A percentile compares a stretch with the other conserved stretches of the same genome.
These are phyloP conservation scores for Mechanitis messenoides DNA, from an alignment of 2,888 invertebrate genomes.

Conservation along the genomic window DNA sequence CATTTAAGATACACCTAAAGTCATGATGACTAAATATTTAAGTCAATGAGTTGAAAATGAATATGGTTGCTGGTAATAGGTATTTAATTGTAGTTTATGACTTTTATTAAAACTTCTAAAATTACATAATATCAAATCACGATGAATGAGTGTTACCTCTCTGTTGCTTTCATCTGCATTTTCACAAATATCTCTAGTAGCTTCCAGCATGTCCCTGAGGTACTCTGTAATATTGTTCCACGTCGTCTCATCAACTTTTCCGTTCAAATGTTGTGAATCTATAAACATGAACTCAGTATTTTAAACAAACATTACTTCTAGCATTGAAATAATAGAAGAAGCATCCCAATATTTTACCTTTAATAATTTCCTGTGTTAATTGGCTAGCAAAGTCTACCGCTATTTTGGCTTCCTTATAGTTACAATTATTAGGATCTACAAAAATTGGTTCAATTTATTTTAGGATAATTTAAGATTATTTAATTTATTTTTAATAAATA, in stretches of 20 bases:
- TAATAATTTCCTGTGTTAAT: slow-evolving; percentile 44
- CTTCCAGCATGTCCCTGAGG: slow-evolving; percentile 17
- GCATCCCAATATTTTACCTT: slow-evolving; percentile 36
- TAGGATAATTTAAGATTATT: background rate
- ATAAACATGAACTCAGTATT: background rate
- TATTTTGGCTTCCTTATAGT: slow-evolving; percentile 42
- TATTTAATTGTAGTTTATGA: no score
- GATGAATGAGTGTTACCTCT: slow-evolving; percentile 6
- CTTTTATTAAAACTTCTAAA: no score
- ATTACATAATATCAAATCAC: no score
- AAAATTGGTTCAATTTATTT: slow-evolving; percentile 5
- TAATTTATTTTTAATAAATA: background rate
- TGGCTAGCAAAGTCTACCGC: slow-evolving; percentile 43
- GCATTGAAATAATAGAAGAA: background rate
- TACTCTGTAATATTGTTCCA: slow-evolving; percentile 19
- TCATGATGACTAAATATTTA: no score
- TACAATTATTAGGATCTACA: slow-evolving; percentile 42
- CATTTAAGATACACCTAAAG: no score
- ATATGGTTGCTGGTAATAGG: no score
- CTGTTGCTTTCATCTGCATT: slow-evolving; percentile 14
- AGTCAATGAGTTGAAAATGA: no score
- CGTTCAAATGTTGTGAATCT: slow-evolving; percentile 19
- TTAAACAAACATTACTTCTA: background rate
- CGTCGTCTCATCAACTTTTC: slow-evolving; percentile 15
- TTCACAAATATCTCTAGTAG: slow-evolving; percentile 16